Evolutionary conservation across 2,113 vertebrate genomes (phyloP), one percentile per base, ranked within the genome.

Genomic region (Delphinapterus leucas): DNA sequence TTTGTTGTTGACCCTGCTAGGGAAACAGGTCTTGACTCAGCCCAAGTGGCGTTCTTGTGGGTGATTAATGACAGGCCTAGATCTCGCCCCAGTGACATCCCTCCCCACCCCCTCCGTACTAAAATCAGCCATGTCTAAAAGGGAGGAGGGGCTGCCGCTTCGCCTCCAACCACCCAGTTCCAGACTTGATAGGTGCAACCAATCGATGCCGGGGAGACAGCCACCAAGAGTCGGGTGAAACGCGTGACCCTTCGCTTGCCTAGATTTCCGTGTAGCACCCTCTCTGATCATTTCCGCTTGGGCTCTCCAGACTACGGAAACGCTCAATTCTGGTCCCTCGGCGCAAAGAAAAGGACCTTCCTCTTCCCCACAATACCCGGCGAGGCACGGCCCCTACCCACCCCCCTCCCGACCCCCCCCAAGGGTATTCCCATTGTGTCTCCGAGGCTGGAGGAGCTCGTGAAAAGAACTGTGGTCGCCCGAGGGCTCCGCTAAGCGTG

Each of bases 21-120:
- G 89, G 84, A 98, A 97, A 95, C 95, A 97, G 96, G 97, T 97
- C 98, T 97, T 92, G 97, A 98, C 93, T 97, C 95, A 97, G 96
- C 98, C 97, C 90, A 98, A 97, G 96, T 63, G 97, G 98, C 98
- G 93, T 98, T 97, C 97, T 88, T 70, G 92, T 80, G 97, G 97
- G 98, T 98, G 98, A 99, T 98, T 98, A 98, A 98, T 98, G 98
- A 98, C 98, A 98, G 98, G 97, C 98, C 98, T 74, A 82, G 88
- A 96, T 97, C 97, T 96, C 94, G 85, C 91, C 98, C 97, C 94
- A 49, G 93, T 97, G 97, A 89, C 94, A 97, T 89, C 88, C 93
- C 70, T 90, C 95, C 95, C 95, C 92, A 73, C 88, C 88, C 70
- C 61, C 95, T 88, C 88, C 3, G 79, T 3, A 67, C 97, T 63